These are phyloP conservation scores for Drosophila mayaguana DNA, from an alignment of 2,888 invertebrate species.

Conservation along the genomic window DNA sequence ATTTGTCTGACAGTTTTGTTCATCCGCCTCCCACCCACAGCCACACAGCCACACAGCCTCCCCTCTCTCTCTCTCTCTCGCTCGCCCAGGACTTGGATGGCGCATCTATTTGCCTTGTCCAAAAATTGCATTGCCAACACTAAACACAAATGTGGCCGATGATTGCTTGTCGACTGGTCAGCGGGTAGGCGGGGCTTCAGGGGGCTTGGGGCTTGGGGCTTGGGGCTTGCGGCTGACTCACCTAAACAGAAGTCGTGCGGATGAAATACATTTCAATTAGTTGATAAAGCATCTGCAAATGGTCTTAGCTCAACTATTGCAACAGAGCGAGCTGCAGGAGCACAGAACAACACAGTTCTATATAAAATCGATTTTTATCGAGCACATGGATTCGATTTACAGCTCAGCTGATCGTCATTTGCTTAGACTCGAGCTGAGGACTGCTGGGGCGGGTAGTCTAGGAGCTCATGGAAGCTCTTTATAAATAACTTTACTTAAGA, in stretches of 20 bases:
- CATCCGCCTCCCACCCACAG: neutral
- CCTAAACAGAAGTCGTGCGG: conserved; percentile 19
- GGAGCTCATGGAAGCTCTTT: too few relatives aligned
- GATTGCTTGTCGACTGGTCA: conserved; percentile 42
- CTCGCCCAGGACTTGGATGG: neutral
- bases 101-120: conserved; percentile 27
- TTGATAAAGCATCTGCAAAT: conserved; percentile 18
- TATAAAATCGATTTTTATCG: neutral
- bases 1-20: conserved; percentile 71
- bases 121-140: conserved; percentile 43
- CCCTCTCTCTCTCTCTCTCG: too few relatives aligned
- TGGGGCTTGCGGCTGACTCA: too few relatives aligned
- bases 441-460: too few relatives aligned
- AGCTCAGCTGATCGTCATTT: neutral
- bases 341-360: too few relatives aligned
- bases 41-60: neutral
- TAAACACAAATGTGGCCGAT: conserved; percentile 57
- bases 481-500: too few relatives aligned
- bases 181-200: neutral
- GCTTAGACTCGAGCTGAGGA: too few relatives aligned
- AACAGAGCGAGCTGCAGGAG: neutral
- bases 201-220: neutral
- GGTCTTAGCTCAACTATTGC: neutral
- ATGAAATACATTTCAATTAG: conserved; percentile 33
- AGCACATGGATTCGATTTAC: neutral